Conservation (phyloP, 1,140 invertebrate genomes). For the Macrobrachium rosenbergii region DNA sequence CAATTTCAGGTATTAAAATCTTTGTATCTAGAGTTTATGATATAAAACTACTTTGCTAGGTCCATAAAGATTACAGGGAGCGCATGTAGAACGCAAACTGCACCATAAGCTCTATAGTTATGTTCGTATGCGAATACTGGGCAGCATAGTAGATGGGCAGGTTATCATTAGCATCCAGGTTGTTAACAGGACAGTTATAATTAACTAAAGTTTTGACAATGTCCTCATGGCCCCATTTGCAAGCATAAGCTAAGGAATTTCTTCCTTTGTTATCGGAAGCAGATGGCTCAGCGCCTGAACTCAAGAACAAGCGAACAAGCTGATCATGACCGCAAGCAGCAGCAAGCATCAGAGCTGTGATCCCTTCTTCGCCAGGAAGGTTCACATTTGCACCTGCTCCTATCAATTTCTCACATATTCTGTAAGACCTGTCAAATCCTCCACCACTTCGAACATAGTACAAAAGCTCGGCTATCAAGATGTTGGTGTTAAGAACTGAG, state of each 20-base stretch:
- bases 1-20: too few species aligned
- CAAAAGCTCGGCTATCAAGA: slow-evolving; percentile 48
- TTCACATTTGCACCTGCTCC: slow-evolving; percentile 20
- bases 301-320: slow-evolving; percentile 33
- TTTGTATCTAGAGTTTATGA: too few species aligned
- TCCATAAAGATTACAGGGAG: too few species aligned
- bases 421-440: not conserved
- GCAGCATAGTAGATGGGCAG: slow-evolving; percentile 64
- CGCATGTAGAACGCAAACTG: slow-evolving; percentile 62
- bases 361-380: slow-evolving; percentile 28
- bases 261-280: slow-evolving; percentile 39
- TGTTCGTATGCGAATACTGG: slow-evolving; percentile 37
- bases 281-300: slow-evolving; percentile 31
- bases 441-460: slow-evolving; percentile 35
- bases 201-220: slow-evolving; percentile 38
- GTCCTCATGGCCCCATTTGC: slow-evolving; percentile 45
- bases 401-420: slow-evolving; percentile 36
- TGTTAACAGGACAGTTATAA: slow-evolving; percentile 36
- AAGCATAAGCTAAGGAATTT: slow-evolving; percentile 55
- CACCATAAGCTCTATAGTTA: slow-evolving; percentile 59
- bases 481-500: slow-evolving; percentile 54
- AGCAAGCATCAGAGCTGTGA: slow-evolving; percentile 63
- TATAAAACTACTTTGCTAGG: too few species aligned
- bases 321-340: slow-evolving; percentile 43
- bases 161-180: slow-evolving; percentile 41